Evolutionary conservation across 2,113 vertebrate genomes (phyloP).

Genomic region (Empidonax alnorum): DNA sequence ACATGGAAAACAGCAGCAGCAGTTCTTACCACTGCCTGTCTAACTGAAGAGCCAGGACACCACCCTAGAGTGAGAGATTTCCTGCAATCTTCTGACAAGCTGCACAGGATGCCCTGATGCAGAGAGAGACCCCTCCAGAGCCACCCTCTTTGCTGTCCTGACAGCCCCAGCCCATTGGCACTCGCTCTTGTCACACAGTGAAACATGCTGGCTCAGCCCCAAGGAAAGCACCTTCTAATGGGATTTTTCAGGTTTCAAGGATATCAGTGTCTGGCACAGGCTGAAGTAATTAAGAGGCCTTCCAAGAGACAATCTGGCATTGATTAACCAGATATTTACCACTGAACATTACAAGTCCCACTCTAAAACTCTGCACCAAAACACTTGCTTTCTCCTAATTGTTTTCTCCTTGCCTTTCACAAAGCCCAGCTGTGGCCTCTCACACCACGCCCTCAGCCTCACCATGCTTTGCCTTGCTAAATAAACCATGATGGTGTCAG

Average conservation of each 20-base stretch:
- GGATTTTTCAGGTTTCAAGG: constrained; percentile 60
- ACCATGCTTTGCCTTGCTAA: not conserved
- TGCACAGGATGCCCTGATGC: not conserved
- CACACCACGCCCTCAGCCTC: not conserved
- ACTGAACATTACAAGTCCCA: not conserved
- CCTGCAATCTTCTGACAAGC: not conserved
- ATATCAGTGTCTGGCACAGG: constrained; percentile 47
- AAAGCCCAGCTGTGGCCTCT: not conserved
- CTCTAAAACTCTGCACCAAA: not conserved
- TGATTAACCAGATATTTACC: constrained; percentile 42
- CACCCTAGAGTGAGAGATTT: not conserved
- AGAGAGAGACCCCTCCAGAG: not conserved
- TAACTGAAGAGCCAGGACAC: not conserved
- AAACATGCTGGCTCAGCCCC: constrained; percentile 9
- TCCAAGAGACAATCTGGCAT: constrained; percentile 24
- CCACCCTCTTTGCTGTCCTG: not conserved
- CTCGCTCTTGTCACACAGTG: rapidly evolving
- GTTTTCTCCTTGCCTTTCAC: not conserved
- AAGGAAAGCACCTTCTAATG: constrained; percentile 57
- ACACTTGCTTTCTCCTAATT: not conserved
- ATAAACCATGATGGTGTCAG: not conserved
- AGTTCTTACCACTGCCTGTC: constrained; percentile 1
- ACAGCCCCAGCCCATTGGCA: not conserved
- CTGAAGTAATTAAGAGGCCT: constrained; percentile 37
- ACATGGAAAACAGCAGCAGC: constrained; percentile 45